phyloP scores from a whole-genome alignment of 2,113 vertebrate species.

The Numida meleagris region DNA sequence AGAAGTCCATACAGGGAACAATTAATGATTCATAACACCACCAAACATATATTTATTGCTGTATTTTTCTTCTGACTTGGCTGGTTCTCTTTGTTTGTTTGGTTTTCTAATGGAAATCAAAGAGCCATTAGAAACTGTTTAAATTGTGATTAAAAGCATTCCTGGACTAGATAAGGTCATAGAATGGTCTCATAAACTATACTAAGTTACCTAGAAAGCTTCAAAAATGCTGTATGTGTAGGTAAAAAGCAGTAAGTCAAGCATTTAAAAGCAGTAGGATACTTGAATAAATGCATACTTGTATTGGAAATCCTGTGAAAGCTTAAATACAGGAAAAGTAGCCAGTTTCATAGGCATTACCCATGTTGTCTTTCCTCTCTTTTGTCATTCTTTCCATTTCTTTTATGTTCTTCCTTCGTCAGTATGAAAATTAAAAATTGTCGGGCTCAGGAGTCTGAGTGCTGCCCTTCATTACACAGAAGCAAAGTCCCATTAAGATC shows the following conservation, averaged over 20 bases:
- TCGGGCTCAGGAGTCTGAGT: neutral
- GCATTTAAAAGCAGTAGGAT: neutral
- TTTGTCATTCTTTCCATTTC: neutral
- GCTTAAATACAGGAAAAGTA: neutral
- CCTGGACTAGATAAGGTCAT: neutral
- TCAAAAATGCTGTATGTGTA: neutral
- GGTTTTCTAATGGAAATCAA: neutral
- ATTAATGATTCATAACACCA: neutral
- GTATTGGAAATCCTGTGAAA: neutral
- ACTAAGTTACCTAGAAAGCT: neutral
- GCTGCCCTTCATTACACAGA: neutral
- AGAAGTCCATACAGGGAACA: neutral
- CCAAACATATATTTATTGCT: neutral
- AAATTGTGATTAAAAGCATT: neutral
- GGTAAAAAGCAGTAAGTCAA: neutral
- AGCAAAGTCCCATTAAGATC: neutral
- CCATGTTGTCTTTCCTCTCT: neutral
- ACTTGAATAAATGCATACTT: neutral
- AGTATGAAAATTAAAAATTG: neutral
- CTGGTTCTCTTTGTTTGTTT: neutral
- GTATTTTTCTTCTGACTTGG: neutral
- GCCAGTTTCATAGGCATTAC: neutral
- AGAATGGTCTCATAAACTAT: neutral
- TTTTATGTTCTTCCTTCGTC: neutral
- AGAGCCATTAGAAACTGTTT: neutral